Conservation (phyloP, 2,888 invertebrate genomes). For the Pemphredon lugubris region DNA sequence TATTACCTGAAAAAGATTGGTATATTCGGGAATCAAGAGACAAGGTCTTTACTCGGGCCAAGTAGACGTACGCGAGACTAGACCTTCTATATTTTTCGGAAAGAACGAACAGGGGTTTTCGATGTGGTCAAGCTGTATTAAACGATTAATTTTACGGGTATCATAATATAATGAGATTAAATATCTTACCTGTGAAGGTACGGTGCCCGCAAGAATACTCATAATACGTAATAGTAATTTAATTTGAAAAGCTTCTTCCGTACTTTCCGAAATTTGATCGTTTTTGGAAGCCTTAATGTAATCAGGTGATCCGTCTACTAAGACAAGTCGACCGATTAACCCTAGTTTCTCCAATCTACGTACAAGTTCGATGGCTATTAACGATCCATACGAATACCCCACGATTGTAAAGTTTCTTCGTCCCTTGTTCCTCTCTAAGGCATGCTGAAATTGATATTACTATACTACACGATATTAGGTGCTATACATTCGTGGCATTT, state of each 20-base stretch:
- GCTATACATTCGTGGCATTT: neutral
- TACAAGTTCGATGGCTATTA: slow-evolving; percentile 90
- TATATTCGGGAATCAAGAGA: neutral
- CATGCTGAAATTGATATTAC: slow-evolving; percentile 81
- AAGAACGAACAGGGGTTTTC: too few species aligned
- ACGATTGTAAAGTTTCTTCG: slow-evolving; percentile 85
- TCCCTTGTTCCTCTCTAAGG: slow-evolving; percentile 81
- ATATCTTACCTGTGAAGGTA: neutral
- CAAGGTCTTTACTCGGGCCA: too few species aligned
- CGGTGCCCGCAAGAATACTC: neutral
- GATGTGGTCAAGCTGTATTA: too few species aligned
- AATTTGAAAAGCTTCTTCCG: neutral
- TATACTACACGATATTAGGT: neutral
- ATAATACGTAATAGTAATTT: too few species aligned
- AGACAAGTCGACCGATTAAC: slow-evolving; percentile 84
- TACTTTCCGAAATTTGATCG: too few species aligned
- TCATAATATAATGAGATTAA: neutral
- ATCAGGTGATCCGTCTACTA: slow-evolving; percentile 92
- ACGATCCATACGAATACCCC: slow-evolving; percentile 94
- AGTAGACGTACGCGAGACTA: too few species aligned
- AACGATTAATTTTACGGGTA: too few species aligned
- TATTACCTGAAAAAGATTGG: slow-evolving; percentile 60
- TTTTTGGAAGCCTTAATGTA: slow-evolving; percentile 83
- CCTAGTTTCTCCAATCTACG: slow-evolving; percentile 87
- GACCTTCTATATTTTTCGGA: too few species aligned